Percentiles rank a stretch among this genome's conserved stretches.
phyloP scores from a whole-genome alignment of 1,140 invertebrate species.

The Scaptomyza hsui region DNA sequence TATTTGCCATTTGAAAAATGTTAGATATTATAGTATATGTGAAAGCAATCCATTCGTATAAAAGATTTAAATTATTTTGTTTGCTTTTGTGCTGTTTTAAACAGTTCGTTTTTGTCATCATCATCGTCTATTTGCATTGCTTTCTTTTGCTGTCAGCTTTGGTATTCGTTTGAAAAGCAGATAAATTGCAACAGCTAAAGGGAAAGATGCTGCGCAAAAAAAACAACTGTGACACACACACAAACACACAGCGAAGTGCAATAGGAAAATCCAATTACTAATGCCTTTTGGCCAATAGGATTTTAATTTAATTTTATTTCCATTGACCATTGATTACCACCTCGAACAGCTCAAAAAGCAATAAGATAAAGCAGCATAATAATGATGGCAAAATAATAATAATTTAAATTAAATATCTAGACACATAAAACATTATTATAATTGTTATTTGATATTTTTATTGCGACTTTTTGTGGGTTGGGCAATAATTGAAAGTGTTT shows the following conservation, averaged over 20 bases:
- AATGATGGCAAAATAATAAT: background rate
- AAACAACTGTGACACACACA: constrained; percentile 12
- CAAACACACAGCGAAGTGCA: constrained; percentile 9
- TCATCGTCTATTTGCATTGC: background rate
- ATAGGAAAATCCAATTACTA: constrained; percentile 43
- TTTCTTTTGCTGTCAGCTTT: constrained; percentile 43
- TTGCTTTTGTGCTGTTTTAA: background rate
- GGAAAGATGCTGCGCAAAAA: constrained; percentile 31
- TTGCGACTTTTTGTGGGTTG: constrained; percentile 45
- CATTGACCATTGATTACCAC: background rate
- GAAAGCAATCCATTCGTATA: constrained; percentile 1
- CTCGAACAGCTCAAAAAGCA: background rate
- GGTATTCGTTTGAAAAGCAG: constrained; percentile 22
- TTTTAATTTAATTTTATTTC: constrained; percentile 14
- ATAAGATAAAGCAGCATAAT: background rate
- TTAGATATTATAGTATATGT: background rate
- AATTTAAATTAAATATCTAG: constrained; percentile 19
- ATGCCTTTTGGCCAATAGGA: constrained; percentile 20
- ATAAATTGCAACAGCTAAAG: constrained; percentile 27
- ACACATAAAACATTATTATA: constrained; percentile 61
- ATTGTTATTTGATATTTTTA: constrained; percentile 50
- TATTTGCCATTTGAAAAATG: background rate
- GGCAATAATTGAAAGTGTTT: constrained; percentile 76
- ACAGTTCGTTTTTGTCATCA: background rate
- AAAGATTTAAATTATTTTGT: background rate